Percentiles rank a stretch among this genome's conserved stretches.
These are phyloP conservation scores for Bubo scandiacus DNA, from an alignment of 2,113 vertebrate genomes.

Conservation along the genomic window DNA sequence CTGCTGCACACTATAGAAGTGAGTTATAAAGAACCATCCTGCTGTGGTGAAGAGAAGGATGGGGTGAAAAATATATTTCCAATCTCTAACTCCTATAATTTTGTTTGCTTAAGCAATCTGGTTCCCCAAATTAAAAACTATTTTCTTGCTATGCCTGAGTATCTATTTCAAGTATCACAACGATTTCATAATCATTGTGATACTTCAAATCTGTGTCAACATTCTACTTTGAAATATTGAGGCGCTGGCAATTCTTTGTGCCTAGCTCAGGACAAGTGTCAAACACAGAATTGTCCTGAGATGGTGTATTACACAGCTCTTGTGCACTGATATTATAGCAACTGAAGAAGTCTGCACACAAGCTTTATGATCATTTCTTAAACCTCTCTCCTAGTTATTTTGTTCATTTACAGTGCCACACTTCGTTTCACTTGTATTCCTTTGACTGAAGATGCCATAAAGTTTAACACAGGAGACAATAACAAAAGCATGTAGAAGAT, in stretches of 20 bases:
- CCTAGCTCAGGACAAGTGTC: not conserved
- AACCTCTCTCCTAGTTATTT: not conserved
- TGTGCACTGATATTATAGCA: not conserved
- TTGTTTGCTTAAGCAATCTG: not conserved
- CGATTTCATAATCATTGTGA: not conserved
- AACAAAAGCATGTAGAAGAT: not conserved
- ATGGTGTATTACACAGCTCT: not conserved
- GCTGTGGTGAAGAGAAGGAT: not conserved
- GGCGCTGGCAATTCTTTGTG: not conserved
- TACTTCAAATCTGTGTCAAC: not conserved
- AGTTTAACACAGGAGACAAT: not conserved
- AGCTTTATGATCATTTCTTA: not conserved
- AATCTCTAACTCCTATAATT: not conserved
- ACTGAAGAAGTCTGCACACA: not conserved
- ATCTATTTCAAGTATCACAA: not conserved
- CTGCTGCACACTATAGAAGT: not conserved
- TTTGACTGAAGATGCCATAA: not conserved
- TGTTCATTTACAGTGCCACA: not conserved
- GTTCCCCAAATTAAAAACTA: not conserved
- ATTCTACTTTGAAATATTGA: not conserved
- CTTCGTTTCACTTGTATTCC: not conserved
- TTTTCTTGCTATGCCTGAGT: not conserved
- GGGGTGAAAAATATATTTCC: not conserved
- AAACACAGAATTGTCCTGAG: not conserved
- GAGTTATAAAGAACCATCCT: not conserved